These are phyloP conservation scores for Diaperis boleti DNA, from an alignment of 2,888 invertebrate genomes.

Conservation along the genomic window DNA sequence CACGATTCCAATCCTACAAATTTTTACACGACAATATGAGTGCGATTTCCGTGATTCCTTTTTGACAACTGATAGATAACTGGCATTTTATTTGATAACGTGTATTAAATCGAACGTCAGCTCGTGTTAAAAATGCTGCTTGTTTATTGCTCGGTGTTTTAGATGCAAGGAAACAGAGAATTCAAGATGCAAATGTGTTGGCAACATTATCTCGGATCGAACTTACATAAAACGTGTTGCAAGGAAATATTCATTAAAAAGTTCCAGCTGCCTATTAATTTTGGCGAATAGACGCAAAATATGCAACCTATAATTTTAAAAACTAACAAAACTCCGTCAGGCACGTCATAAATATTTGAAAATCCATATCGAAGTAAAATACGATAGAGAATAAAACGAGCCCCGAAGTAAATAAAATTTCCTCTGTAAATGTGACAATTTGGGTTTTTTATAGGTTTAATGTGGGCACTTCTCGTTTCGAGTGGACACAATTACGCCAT, in stretches of 20 bases:
- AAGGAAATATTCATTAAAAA: slow-evolving; percentile 26
- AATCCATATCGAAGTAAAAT: slow-evolving; percentile 37
- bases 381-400: slow-evolving; percentile 37
- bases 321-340: slow-evolving; percentile 29
- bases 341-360: slow-evolving; percentile 24
- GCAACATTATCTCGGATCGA: slow-evolving; percentile 6
- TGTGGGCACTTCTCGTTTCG: slow-evolving; percentile 42
- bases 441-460: slow-evolving; percentile 43
- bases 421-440: slow-evolving; percentile 43
- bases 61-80: slow-evolving; percentile 39
- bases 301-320: slow-evolving; percentile 28
- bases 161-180: not conserved
- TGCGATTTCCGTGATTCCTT: slow-evolving; percentile 24
- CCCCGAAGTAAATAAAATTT: slow-evolving; percentile 42
- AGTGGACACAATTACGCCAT: slow-evolving; percentile 40
- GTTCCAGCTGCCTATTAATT: slow-evolving; percentile 26
- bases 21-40: slow-evolving; percentile 39
- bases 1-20: slow-evolving; percentile 33
- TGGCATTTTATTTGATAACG: slow-evolving; percentile 33
- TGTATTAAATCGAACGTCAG: slow-evolving; percentile 24
- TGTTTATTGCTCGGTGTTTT: slow-evolving; percentile 11
- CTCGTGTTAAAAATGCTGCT: slow-evolving; percentile 23
- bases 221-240: not conserved
- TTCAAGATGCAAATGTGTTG: slow-evolving; percentile 11
- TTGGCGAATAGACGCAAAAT: slow-evolving; percentile 14